Evolutionary conservation across 2,888 invertebrate species (phyloP).

Genomic region (Stenurella melanura): DNA sequence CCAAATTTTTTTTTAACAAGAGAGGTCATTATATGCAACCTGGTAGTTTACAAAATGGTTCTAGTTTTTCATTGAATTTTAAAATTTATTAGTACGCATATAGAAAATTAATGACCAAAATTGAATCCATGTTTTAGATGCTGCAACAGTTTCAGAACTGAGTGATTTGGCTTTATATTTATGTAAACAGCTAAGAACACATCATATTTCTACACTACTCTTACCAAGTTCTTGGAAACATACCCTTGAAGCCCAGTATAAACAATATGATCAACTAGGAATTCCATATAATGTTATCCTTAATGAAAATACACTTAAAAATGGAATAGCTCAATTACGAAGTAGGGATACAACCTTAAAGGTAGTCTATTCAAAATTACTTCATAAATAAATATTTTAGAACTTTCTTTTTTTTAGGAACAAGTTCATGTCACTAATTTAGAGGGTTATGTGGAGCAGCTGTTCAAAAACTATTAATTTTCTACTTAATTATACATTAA

Average conservation of each 20-base stretch:
- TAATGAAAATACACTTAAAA: conserved; percentile 79
- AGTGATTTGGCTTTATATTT: conserved; percentile 76
- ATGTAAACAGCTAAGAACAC: conserved; percentile 74
- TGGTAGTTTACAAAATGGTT: too few species aligned
- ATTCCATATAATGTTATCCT: conserved; percentile 85
- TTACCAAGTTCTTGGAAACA: conserved; percentile 67
- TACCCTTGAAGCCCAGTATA: conserved; percentile 72
- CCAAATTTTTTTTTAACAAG: too few species aligned
- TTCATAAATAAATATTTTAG: conserved; percentile 19
- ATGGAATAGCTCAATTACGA: conserved; percentile 81
- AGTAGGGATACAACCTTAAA: conserved; percentile 81
- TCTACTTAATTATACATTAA: too few species aligned
- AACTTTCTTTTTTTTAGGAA: conserved; percentile 76
- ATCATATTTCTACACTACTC: conserved; percentile 71
- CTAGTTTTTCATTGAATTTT: too few species aligned
- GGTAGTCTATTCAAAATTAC: conserved; percentile 71
- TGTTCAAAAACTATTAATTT: conserved; percentile 73
- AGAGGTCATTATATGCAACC: too few species aligned
- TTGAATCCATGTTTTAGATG: conserved; percentile 50
- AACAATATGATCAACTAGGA: conserved; percentile 78
- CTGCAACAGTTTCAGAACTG: conserved; percentile 70
- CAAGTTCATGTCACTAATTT: conserved; percentile 82
- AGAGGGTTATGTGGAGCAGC: conserved; percentile 76
- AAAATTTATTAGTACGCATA: too few species aligned
- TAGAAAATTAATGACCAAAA: too few species aligned